A percentile compares a stretch with the other conserved stretches of the same genome.
phyloP scores from a whole-genome alignment of 1,140 invertebrate species.

The Stegodyphus dumicola region DNA sequence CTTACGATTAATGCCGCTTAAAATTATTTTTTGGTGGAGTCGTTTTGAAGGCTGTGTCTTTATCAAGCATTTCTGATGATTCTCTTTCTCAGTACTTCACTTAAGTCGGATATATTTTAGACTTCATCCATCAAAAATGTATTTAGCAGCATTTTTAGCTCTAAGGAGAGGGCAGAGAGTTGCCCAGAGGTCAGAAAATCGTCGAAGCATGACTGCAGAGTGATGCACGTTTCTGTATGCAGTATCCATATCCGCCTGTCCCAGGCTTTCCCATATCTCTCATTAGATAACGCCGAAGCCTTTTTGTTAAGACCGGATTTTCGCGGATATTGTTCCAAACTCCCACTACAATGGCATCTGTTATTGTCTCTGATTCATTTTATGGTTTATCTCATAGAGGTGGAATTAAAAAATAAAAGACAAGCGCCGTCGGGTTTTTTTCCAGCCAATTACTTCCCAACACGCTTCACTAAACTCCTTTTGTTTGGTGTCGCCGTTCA shows the following conservation, averaged over 20 bases:
- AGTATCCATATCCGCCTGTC: background rate
- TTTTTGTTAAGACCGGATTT: background rate
- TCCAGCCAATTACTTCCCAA: background rate
- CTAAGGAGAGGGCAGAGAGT: background rate
- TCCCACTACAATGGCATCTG: background rate
- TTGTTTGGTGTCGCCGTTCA: background rate
- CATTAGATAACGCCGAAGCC: background rate
- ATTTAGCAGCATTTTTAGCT: background rate
- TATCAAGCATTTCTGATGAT: too few species aligned
- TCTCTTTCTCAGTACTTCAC: too few species aligned
- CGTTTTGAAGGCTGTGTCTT: too few species aligned
- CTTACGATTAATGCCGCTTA: too few species aligned
- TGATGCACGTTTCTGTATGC: background rate
- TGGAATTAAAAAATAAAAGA: background rate
- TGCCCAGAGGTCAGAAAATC: background rate
- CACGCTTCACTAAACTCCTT: background rate
- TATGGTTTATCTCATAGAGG: background rate
- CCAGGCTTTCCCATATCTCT: background rate
- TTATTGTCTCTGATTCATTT: slow-evolving; percentile 1
- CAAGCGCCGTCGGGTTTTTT: background rate
- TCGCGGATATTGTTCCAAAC: background rate
- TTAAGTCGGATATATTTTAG: too few species aligned
- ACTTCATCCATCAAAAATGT: too few species aligned
- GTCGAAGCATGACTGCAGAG: background rate
- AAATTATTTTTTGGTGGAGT: too few species aligned